Evolutionary conservation across 2,113 vertebrate species (phyloP).

Genomic region (Zapus hudsonius): DNA sequence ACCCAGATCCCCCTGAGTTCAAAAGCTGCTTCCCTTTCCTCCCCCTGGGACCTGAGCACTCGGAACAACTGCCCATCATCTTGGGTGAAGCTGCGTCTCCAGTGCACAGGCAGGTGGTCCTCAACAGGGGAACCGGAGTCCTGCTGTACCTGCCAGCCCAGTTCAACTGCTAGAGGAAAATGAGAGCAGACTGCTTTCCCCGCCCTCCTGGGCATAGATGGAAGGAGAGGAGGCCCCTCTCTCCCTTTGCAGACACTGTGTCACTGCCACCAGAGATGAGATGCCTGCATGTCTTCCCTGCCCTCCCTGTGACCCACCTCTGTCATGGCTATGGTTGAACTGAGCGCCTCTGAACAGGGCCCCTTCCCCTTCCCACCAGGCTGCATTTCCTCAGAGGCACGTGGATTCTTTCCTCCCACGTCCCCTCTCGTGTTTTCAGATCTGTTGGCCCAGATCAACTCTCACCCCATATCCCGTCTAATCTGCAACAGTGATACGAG

Average conservation of each 20-base stretch:
- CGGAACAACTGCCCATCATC: neutral
- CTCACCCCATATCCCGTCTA: neutral
- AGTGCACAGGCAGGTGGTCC: neutral
- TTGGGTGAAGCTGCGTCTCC: neutral
- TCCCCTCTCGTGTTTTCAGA: neutral
- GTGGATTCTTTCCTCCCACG: neutral
- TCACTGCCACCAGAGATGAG: neutral
- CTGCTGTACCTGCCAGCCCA: rapidly evolving
- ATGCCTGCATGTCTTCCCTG: neutral
- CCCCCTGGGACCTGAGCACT: neutral
- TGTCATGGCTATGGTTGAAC: no score
- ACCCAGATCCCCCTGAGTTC: neutral
- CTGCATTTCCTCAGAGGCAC: neutral
- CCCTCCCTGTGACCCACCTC: neutral
- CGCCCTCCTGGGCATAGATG: no score
- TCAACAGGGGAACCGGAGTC: rapidly evolving
- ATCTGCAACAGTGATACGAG: neutral
- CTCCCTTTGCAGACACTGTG: neutral
- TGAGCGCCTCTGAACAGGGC: neutral
- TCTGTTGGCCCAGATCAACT: neutral
- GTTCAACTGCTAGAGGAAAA: neutral
- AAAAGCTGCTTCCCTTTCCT: rapidly evolving
- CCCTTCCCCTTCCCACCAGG: neutral
- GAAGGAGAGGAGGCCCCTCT: neutral
- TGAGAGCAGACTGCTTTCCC: neutral